Conservation (phyloP, 2,797 vertebrate species). For the Argyrosomus regius region DNA sequence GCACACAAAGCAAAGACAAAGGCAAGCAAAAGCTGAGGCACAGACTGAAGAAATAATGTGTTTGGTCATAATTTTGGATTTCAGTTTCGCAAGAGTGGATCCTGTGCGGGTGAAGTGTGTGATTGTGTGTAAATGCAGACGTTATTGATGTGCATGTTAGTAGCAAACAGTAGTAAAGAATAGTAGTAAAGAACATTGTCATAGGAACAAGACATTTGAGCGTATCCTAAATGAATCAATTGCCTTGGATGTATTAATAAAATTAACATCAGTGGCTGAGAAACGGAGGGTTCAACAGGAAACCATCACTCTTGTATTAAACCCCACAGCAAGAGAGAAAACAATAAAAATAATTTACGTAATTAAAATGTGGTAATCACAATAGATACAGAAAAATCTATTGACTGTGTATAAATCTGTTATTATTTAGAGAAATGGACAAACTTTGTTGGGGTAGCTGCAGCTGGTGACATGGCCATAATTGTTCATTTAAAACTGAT, state of each 20-base stretch:
- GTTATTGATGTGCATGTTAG: background rate
- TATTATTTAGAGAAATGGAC: conserved; percentile 35
- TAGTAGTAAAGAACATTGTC: background rate
- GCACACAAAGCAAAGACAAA: background rate
- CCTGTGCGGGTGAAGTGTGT: background rate
- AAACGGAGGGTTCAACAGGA: background rate
- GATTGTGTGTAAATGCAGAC: background rate
- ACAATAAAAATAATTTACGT: background rate
- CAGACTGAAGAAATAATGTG: background rate
- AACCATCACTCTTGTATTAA: background rate
- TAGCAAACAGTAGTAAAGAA: too few species aligned
- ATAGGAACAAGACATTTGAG: background rate
- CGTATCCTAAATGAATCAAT: background rate
- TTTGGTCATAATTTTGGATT: background rate
- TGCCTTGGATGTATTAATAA: background rate
- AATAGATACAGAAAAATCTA: background rate
- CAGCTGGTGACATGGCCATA: conserved; percentile 64
- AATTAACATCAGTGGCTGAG: background rate
- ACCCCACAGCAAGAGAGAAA: background rate
- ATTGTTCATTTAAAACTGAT: conserved; percentile 84
- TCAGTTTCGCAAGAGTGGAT: background rate
- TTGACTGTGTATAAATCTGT: conserved; percentile 1
- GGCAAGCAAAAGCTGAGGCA: background rate
- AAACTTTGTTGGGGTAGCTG: conserved; percentile 46
- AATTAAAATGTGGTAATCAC: background rate